Evolutionary conservation across 2,797 vertebrate genomes (phyloP).

Genomic region (Coregonus suidteri): DNA sequence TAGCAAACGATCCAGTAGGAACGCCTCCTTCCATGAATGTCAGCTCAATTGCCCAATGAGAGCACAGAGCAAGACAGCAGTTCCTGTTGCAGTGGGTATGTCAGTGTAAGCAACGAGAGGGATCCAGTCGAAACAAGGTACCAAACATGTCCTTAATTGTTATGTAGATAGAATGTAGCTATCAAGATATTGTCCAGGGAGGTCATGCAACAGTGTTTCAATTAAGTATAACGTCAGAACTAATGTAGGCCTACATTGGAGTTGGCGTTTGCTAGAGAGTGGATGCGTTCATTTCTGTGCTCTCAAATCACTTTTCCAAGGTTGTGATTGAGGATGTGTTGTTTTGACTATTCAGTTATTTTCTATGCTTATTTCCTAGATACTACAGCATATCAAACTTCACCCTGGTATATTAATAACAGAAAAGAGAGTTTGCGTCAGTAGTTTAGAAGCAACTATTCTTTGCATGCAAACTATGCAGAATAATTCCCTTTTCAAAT

Average conservation of each 20-base stretch:
- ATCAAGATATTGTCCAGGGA: neutral
- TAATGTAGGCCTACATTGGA: neutral
- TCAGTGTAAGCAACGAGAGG: neutral
- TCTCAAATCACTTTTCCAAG: neutral
- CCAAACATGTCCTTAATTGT: neutral
- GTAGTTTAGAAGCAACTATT: neutral
- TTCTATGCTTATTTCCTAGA: neutral
- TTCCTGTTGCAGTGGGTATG: constrained; percentile 14
- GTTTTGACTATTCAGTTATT: neutral
- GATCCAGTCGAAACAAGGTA: constrained; percentile 8
- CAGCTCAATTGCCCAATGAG: constrained; percentile 13
- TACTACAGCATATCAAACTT: neutral
- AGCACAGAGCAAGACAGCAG: constrained; percentile 7
- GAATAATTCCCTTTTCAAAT: neutral
- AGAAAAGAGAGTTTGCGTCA: neutral
- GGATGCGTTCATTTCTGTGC: neutral
- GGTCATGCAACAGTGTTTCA: neutral
- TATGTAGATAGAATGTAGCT: constrained; percentile 6
- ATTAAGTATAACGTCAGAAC: neutral
- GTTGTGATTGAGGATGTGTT: neutral
- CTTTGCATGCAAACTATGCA: neutral
- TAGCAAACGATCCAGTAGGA: neutral
- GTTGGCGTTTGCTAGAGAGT: neutral
- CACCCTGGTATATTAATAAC: neutral
- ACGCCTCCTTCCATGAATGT: neutral